Percentiles rank a stretch among this genome's conserved stretches.
phyloP scores from a whole-genome alignment of 2,888 invertebrate species.

The Pecten maximus region DNA sequence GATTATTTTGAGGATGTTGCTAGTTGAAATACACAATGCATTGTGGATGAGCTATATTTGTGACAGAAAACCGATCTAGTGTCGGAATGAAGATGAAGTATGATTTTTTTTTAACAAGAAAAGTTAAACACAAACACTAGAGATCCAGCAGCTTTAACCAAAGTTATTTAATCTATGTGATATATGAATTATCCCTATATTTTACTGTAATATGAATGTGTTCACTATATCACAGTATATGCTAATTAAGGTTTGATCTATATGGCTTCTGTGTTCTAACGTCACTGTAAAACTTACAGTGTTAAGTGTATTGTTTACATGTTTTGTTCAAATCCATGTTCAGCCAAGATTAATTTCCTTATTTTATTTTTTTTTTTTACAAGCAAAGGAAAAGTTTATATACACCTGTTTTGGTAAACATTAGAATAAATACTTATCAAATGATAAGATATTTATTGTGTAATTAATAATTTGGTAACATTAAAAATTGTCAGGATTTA shows the following conservation, averaged over 20 bases:
- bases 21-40: not conserved
- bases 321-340: not conserved
- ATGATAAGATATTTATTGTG: not conserved
- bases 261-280: not conserved
- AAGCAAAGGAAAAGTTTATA: too few species aligned
- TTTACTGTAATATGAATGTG: slow-evolving; percentile 11
- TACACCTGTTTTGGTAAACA: too few species aligned
- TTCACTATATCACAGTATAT: not conserved
- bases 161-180: slow-evolving; percentile 16
- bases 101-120: too few species aligned
- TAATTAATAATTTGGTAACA: too few species aligned
- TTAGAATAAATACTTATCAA: too few species aligned
- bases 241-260: not conserved
- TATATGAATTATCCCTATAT: not conserved
- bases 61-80: not conserved
- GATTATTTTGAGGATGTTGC: not conserved
- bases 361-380: not conserved
- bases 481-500: too few species aligned
- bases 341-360: not conserved
- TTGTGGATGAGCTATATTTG: not conserved
- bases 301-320: not conserved
- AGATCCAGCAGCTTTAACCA: slow-evolving; percentile 17
- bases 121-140: not conserved
- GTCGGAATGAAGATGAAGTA: not conserved
- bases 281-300: not conserved